Percentiles rank a stretch among this genome's conserved stretches.
These are phyloP conservation scores for Spatulosminthurus flaviceps DNA, from an alignment of 2,888 invertebrate species.

Conservation along the genomic window DNA sequence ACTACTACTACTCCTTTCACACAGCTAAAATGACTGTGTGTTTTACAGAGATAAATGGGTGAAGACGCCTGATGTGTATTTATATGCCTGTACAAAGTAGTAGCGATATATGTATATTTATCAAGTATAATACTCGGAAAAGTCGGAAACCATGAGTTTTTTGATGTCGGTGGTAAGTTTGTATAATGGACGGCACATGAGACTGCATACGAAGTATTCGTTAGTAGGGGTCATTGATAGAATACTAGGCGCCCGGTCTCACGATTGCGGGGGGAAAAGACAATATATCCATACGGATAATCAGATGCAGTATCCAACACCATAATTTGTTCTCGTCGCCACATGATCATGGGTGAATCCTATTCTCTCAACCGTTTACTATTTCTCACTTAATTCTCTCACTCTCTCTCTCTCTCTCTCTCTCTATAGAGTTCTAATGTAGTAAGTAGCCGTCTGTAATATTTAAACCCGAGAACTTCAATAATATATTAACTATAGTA, in stretches of 20 bases:
- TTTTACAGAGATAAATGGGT: conserved; percentile 25
- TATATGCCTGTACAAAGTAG: no score
- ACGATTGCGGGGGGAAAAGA: conserved; percentile 44
- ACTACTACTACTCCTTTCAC: no score
- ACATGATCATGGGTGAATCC: conserved; percentile 30
- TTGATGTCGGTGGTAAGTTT: not conserved
- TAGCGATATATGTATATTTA: no score
- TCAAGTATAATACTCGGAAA: no score
- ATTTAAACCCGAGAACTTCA: not conserved
- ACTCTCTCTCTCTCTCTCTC: no score
- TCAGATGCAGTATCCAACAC: conserved; percentile 49
- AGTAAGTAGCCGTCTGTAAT: no score
- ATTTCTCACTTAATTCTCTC: conserved; percentile 20
- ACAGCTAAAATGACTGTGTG: conserved; percentile 1
- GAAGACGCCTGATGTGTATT: conserved; percentile 5
- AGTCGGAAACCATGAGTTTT: not conserved
- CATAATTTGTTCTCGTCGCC: conserved; percentile 54
- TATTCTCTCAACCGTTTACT: conserved; percentile 11
- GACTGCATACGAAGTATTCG: conserved; percentile 50
- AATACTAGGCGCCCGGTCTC: conserved; percentile 15
- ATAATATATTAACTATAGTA: not conserved
- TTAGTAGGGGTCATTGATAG: conserved; percentile 49
- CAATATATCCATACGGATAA: conserved; percentile 50
- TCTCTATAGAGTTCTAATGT: no score
- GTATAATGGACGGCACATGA: conserved; percentile 42